Evolutionary conservation across 2,113 vertebrate genomes (phyloP), one percentile per base, ranked within the genome.

Genomic region (Aptenodytes forsteri): DNA sequence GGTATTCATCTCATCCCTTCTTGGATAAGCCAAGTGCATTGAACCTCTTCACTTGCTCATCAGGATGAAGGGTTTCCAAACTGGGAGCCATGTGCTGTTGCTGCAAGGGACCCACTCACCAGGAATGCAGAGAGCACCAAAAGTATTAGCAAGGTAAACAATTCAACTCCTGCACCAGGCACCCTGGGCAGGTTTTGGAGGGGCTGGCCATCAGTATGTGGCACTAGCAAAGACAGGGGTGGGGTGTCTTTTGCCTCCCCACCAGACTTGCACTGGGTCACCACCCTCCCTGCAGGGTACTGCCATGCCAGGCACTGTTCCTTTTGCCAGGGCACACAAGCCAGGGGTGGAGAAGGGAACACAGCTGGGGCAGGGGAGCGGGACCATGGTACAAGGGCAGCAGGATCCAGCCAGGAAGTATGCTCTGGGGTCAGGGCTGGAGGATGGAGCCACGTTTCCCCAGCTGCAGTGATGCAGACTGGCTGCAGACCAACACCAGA

Each of bases 401-500:
- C 47, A 89, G 72, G 42, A 89, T 66, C 21, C 16, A 3, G 23
- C 7, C 38, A 56, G 52, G 17, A 87, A 50, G 12, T 10, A 27
- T 11, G 47, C 44, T 71, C 56, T 64, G 58, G 8, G 22, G 54
- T 72, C 78, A 85, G 62, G 71, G 67, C 19, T 89, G 42, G 38
- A 90, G 56, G n/a, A 82, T 32, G 29, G 47, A 93, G 64, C 54
- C 70, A 49, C 25, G 32, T 64, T 80, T 85, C 40, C 62, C 46
- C 87, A 90, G 82, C 78, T 93, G 71, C 75, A 91, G 71, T 4
- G 32, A 85, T 49, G 44, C 56, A 94, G 62, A 38, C 40, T 91
- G 70, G 85, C 78, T 95, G 93, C 92, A 94, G 87, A 90, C 40
- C 87, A 80, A 93, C 29, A 82, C 54, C 58, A 94, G 84, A 94